These are phyloP conservation scores for Lacanobia oleracea DNA, from an alignment of 2,888 invertebrate species.

Conservation along the genomic window DNA sequence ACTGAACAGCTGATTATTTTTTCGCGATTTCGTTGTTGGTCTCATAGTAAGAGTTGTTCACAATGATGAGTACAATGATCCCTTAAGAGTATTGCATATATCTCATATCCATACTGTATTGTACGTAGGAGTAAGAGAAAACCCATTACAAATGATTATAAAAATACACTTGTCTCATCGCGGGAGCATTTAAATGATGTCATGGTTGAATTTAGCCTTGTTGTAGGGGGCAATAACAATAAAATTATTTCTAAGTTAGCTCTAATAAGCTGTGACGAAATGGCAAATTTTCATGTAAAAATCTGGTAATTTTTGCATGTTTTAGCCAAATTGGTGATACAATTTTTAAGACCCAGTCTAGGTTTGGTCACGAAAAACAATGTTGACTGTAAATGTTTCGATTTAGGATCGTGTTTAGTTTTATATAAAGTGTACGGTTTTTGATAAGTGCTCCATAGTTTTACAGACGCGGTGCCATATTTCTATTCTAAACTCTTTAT, in stretches of 20 bases:
- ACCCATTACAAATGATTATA: too few relatives aligned
- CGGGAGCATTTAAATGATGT: neutral
- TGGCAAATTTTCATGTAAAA: slow-evolving; percentile 22
- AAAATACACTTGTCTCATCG: neutral
- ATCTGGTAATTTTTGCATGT: slow-evolving; percentile 44
- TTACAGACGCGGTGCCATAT: slow-evolving; percentile 46
- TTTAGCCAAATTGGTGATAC: neutral
- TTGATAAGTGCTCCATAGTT: slow-evolving; percentile 29
- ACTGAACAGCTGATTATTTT: too few relatives aligned
- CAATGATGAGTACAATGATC: too few relatives aligned
- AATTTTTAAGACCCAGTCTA: neutral
- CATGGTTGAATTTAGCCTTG: slow-evolving; percentile 9
- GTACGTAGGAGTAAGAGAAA: too few relatives aligned
- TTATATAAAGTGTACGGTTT: slow-evolving; percentile 10
- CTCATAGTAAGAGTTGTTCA: too few relatives aligned
- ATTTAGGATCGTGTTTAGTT: slow-evolving; percentile 31
- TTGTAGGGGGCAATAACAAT: slow-evolving; percentile 21
- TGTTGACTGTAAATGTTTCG: slow-evolving; percentile 34
- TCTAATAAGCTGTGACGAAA: slow-evolving; percentile 31
- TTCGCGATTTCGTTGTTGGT: too few relatives aligned
- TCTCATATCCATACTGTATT: too few relatives aligned
- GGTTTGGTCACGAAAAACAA: slow-evolving; percentile 8
- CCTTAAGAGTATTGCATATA: too few relatives aligned
- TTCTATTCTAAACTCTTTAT: slow-evolving; percentile 7
- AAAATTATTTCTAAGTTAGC: slow-evolving; percentile 27